These are phyloP conservation scores for Turnix velox DNA, from an alignment of 2,113 vertebrate genomes.

Conservation along the genomic window DNA sequence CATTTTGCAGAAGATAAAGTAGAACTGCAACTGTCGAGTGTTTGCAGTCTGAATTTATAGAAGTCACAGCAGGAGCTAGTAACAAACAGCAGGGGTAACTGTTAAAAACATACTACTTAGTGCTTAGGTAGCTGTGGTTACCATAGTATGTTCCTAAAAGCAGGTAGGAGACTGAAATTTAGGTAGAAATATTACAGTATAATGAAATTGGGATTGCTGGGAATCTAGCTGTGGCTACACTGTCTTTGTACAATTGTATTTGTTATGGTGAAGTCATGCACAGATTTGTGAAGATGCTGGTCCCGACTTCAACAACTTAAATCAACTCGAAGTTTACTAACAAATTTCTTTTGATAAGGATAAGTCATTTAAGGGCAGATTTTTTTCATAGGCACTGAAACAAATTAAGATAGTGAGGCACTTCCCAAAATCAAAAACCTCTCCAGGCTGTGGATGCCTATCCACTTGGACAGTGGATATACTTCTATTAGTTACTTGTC, in stretches of 20 bases:
- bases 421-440: background rate
- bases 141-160: slow-evolving; percentile 2
- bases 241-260: background rate
- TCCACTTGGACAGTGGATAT: background rate
- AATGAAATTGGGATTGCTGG: background rate
- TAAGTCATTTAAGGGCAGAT: background rate
- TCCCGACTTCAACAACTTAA: background rate
- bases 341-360: background rate
- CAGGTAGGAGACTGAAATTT: background rate
- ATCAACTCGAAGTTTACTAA: background rate
- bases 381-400: background rate
- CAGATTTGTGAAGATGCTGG: background rate
- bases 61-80: slow-evolving; percentile 34
- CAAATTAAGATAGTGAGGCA: background rate
- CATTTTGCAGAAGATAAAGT: background rate
- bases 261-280: background rate
- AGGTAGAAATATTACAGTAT: background rate
- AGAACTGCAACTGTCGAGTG: background rate
- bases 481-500: background rate
- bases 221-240: background rate
- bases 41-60: background rate
- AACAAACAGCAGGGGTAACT: slow-evolving; percentile 32
- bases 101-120: slow-evolving; percentile 10
- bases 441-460: background rate
- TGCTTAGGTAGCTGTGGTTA: slow-evolving; percentile 48